phyloP scores from a whole-genome alignment of 2,888 invertebrate species.

The Rhodophaea formosa region DNA sequence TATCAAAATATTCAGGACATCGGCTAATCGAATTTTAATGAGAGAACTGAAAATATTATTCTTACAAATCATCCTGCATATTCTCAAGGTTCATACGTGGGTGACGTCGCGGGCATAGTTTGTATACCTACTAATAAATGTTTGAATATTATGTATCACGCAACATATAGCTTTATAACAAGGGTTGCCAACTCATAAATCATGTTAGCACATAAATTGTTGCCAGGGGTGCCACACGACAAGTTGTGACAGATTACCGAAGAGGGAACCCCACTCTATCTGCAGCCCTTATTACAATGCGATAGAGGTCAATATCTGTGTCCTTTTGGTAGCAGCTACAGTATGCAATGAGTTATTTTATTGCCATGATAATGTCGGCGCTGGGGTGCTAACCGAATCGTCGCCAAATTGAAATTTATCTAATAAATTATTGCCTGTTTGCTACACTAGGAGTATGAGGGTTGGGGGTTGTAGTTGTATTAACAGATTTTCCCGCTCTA shows the following conservation, averaged over 20 bases:
- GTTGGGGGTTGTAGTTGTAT: constrained; percentile 23
- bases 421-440: constrained; percentile 71
- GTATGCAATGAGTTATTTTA: constrained; percentile 49
- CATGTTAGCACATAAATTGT: constrained; percentile 78
- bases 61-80: too few species aligned
- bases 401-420: constrained; percentile 75
- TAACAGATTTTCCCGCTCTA: constrained; percentile 21
- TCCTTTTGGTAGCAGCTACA: constrained; percentile 24
- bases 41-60: too few species aligned
- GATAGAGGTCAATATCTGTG: constrained; percentile 22
- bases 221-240: constrained; percentile 60
- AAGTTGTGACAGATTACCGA: constrained; percentile 59
- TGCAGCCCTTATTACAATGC: constrained; percentile 27
- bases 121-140: not conserved
- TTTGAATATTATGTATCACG: constrained; percentile 15
- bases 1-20: too few species aligned
- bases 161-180: constrained; percentile 31
- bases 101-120: not conserved
- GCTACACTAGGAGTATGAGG: constrained; percentile 31
- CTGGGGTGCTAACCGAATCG: constrained; percentile 66
- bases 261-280: constrained; percentile 31
- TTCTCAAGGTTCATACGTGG: too few species aligned
- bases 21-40: too few species aligned
- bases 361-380: constrained; percentile 66
- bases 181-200: constrained; percentile 62